Percentiles rank a stretch among this genome's conserved stretches.
phyloP scores from a whole-genome alignment of 2,797 vertebrate genomes.

The Linurgus olivaceus region DNA sequence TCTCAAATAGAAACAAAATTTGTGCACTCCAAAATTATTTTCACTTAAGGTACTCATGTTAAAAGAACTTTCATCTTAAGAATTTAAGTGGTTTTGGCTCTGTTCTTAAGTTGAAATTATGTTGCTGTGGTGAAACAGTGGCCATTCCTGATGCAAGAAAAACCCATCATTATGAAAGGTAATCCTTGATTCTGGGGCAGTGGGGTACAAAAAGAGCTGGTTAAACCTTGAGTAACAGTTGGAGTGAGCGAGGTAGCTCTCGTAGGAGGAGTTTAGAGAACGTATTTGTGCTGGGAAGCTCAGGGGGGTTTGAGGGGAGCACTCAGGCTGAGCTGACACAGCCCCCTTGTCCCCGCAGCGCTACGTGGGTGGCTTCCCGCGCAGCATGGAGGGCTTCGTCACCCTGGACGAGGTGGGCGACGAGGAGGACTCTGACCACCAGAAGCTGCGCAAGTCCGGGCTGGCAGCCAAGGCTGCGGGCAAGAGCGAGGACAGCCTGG shows the following conservation, averaged over 20 bases:
- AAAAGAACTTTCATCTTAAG: background rate
- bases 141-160: background rate
- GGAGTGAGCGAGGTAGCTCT: background rate
- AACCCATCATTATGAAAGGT: too few species aligned
- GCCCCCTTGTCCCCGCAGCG: constrained; percentile 66
- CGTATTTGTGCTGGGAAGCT: background rate
- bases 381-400: constrained; percentile 94
- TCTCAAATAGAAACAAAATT: background rate
- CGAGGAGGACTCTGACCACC: constrained; percentile 81
- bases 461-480: constrained; percentile 59
- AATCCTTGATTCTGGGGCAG: background rate
- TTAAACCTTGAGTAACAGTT: background rate
- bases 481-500: constrained; percentile 79
- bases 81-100: background rate
- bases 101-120: background rate
- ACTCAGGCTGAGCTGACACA: background rate
- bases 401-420: constrained; percentile 91
- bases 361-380: constrained; percentile 82
- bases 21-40: background rate
- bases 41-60: background rate
- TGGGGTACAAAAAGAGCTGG: background rate
- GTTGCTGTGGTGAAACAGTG: background rate
- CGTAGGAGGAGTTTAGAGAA: background rate
- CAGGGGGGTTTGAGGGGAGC: background rate
- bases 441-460: constrained; percentile 70